Evolutionary conservation across 2,113 vertebrate genomes (phyloP), one percentile per base, ranked within the genome.

Genomic region (Alligator mississippiensis): DNA sequence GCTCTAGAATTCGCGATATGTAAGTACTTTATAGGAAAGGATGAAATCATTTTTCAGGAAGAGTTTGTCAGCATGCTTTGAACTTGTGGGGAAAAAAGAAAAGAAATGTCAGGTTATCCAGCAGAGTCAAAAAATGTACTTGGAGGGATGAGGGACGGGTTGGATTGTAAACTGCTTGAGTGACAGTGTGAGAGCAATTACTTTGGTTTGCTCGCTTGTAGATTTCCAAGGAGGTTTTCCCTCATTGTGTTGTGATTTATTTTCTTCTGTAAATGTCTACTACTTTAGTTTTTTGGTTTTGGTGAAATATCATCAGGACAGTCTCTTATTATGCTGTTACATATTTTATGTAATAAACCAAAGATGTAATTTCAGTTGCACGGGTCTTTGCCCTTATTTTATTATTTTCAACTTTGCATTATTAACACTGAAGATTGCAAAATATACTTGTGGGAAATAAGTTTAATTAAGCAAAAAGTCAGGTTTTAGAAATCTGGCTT

Each of bases 11-110:
- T 70, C 55, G 64, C 59, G 60, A 54, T 87, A 75, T 58, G 28
- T 80, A 60, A 89, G 30, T 59, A 47, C 9, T 0, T 61, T 55
- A 13, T 28, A 0, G 1, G 85, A 80, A 90, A 77, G 89, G 90
- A 17, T 93, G 87, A 82, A 94, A 85, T 92, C 0, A 77, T 89
- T 87, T 85, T 80, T 90, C 82, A 94, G 80, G 85, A 93, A 80
- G 70, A 57, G 19, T 79, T 94, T 80, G 25, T 70, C 86, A 21
- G 90, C 11, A 9, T 47, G 24, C 86, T 81, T 28, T 77, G 72
- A 28, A 77, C 38, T 47, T 78, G 60, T 87, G 84, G 75, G 75
- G 84, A 75, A 88, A 77, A 87, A 80, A 64, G 61, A 70, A 93
- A 72, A 75, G 55, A 88, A 77, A 11, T 8, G 25, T 38, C 70